These are phyloP conservation scores for Sycophaga agraensis DNA, from an alignment of 1,140 invertebrate genomes.

Conservation along the genomic window DNA sequence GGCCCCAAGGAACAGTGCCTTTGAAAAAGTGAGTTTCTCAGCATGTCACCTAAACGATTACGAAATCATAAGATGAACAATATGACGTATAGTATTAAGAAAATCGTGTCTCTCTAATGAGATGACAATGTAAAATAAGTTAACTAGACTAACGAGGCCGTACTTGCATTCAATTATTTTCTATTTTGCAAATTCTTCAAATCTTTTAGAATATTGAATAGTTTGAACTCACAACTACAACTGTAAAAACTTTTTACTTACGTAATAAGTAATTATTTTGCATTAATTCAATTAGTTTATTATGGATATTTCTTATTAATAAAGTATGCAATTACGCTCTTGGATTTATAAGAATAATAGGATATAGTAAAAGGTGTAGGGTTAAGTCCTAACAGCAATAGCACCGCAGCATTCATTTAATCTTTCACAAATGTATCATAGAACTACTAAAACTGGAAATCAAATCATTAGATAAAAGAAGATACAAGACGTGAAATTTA, in stretches of 20 bases:
- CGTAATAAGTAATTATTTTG: too few relatives aligned
- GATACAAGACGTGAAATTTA: slow-evolving; percentile 33
- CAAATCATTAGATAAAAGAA: slow-evolving; percentile 35
- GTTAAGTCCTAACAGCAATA: slow-evolving; percentile 33
- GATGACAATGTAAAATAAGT: not conserved
- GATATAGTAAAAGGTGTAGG: slow-evolving; percentile 24
- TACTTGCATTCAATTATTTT: slow-evolving; percentile 30
- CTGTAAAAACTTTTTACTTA: too few relatives aligned
- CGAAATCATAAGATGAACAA: not conserved
- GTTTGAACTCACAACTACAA: too few relatives aligned
- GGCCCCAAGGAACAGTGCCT: slow-evolving; percentile 91
- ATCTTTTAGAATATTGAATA: too few relatives aligned
- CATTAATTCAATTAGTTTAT: too few relatives aligned
- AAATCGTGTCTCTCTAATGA: not conserved
- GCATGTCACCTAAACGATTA: not conserved
- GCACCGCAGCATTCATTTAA: slow-evolving; percentile 48
- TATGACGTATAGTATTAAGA: not conserved
- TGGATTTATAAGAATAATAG: slow-evolving; percentile 2
- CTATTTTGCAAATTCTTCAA: not conserved
- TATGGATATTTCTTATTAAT: not conserved
- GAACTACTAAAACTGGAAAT: slow-evolving; percentile 22
- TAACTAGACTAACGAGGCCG: slow-evolving; percentile 30
- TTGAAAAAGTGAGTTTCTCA: slow-evolving; percentile 87
- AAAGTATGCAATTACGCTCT: slow-evolving; percentile 19
- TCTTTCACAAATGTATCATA: slow-evolving; percentile 45